phyloP scores from a whole-genome alignment of 2,113 vertebrate genomes.

The Tapirus terrestris region DNA sequence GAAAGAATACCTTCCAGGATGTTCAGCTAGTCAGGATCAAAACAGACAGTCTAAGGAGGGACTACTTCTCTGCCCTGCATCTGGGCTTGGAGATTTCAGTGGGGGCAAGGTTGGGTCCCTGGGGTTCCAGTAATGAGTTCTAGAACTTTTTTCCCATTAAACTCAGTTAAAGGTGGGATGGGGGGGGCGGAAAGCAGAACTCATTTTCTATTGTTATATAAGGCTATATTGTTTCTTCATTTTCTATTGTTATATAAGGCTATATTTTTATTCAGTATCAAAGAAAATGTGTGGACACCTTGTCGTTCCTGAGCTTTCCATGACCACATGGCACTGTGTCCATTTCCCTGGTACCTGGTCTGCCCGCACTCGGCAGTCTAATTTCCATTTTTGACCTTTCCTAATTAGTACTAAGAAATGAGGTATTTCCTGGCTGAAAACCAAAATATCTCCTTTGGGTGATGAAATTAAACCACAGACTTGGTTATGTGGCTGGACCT shows the following conservation, averaged over 20 bases:
- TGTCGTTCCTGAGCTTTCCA: background rate
- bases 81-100: background rate
- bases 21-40: background rate
- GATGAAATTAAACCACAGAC: background rate
- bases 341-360: background rate
- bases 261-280: background rate
- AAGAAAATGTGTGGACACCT: background rate
- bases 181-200: background rate
- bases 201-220: background rate
- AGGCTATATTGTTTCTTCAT: background rate
- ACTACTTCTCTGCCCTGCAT: background rate
- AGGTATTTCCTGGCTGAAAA: background rate
- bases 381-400: background rate
- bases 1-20: background rate
- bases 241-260: background rate
- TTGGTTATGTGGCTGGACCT: background rate
- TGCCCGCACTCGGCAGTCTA: rapidly evolving
- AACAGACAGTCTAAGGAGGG: background rate
- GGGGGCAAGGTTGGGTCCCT: background rate
- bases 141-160: background rate
- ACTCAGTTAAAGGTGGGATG: background rate
- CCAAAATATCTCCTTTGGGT: background rate
- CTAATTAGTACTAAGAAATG: background rate
- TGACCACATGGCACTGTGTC: background rate
- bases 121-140: background rate